These are phyloP conservation scores for Ptychobarbus kaznakovi DNA, from an alignment of 2,797 vertebrate species.

Conservation along the genomic window DNA sequence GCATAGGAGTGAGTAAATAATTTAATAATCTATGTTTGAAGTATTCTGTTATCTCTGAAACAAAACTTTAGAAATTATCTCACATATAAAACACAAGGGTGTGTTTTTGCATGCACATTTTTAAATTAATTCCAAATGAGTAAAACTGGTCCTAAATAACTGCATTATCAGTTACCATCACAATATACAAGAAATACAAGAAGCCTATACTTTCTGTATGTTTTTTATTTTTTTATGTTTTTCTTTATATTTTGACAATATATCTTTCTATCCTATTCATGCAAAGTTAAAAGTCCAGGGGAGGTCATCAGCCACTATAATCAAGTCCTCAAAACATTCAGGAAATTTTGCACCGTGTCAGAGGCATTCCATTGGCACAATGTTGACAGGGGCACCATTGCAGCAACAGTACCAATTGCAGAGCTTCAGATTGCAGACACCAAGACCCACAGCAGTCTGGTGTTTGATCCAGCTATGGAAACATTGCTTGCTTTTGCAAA, in stretches of 20 bases:
- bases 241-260: neutral
- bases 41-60: neutral
- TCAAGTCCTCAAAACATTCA: neutral
- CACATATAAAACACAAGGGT: neutral
- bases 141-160: neutral
- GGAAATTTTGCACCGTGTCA: neutral
- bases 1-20: neutral
- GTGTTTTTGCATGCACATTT: neutral
- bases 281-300: neutral
- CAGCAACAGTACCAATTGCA: conserved; percentile 1
- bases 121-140: neutral
- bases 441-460: neutral
- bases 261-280: neutral
- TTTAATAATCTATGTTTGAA: neutral
- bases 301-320: neutral
- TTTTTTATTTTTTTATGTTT: neutral
- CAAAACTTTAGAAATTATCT: neutral
- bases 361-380: no score
- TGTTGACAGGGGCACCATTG: conserved; percentile 3
- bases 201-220: neutral
- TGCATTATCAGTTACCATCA: neutral
- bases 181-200: neutral
- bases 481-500: conserved; percentile 2
- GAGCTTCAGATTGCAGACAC: neutral
- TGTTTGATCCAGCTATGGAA: neutral